phyloP scores from a whole-genome alignment of 2,888 invertebrate species.

The Pammene fasciana region DNA sequence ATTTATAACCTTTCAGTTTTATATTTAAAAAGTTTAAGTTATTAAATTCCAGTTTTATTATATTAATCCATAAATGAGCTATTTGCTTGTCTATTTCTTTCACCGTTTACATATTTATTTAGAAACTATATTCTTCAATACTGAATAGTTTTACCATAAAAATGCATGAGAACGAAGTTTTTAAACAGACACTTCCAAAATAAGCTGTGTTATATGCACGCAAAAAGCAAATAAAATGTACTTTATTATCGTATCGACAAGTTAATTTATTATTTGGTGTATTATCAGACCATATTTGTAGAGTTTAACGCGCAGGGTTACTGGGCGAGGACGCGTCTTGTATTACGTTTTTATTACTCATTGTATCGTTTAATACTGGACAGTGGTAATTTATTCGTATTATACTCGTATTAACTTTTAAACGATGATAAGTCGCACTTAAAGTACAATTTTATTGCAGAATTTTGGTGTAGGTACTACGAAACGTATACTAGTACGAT shows the following conservation, averaged over 20 bases:
- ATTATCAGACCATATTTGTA: slow-evolving; percentile 10
- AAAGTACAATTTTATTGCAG: not conserved
- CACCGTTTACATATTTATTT: too few species aligned
- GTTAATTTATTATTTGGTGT: slow-evolving; percentile 16
- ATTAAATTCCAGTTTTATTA: too few species aligned
- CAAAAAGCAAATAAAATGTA: not conserved
- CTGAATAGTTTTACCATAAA: too few species aligned
- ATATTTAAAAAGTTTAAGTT: too few species aligned
- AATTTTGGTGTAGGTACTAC: too few species aligned
- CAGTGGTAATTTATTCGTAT: slow-evolving; percentile 16
- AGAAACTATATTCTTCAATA: too few species aligned
- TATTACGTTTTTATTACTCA: slow-evolving; percentile 29
- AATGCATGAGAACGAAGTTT: too few species aligned
- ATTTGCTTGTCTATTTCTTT: too few species aligned
- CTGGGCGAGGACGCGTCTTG: slow-evolving; percentile 17
- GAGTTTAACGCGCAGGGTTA: slow-evolving; percentile 10
- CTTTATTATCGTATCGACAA: slow-evolving; percentile 4
- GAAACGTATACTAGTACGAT: too few species aligned
- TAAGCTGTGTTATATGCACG: not conserved
- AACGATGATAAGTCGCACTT: slow-evolving; percentile 10
- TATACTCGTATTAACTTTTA: slow-evolving; percentile 27
- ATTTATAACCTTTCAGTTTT: too few species aligned
- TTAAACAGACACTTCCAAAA: not conserved
- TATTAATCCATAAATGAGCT: too few species aligned
- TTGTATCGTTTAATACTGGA: slow-evolving; percentile 29